Evolutionary conservation across 2,888 invertebrate genomes (phyloP), one percentile per base, ranked within the genome.

Genomic region (Amblyjoppa fuscipennis): DNA sequence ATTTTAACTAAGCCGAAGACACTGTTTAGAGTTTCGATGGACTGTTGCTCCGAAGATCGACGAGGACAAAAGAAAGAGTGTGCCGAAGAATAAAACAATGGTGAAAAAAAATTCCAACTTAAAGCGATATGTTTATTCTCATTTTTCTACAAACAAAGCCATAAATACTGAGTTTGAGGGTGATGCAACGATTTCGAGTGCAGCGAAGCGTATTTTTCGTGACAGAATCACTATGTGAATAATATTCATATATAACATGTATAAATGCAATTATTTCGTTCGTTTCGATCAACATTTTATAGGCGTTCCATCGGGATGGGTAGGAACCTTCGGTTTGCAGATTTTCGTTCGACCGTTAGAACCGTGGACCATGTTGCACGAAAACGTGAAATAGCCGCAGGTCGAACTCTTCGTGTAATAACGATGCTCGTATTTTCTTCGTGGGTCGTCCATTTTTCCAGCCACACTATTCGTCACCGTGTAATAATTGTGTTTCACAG

Each of bases 371-470:
- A 97, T 96, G 73, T 97, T 97, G 92, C 98, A 98, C 0, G 97
- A 97, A 93, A 98, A 98, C 1, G 98, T 97, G 89, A 98, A 98
- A 92, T 97, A 97, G 9, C 98, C 98, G 92, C 98, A 98, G 1
- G 97, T 97, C 1, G 98, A 98, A 9, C 97, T 97, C 93, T 98
- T 98, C 0, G 98, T 97, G 90, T 97, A 98, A 94, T 97, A 98
- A 92, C 97, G 96, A 84, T 97, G 96, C 82, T 96, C 96, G 53
- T 94, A 93, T 45, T 95, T 92, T 90, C 94, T 94, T 49, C 94
- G 94, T 38, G 96, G 95, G 90, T 88, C 91, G 87, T 96, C 96
- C 88, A 97, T 94, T 89, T 96, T 96, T 6, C 97, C 97, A 0
- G 97, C 97, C 74, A 97, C 96, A 2, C 97, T 97, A 93, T 97